Conservation (phyloP, 2,113 vertebrate species). For the Ammodytes marinus region DNA sequence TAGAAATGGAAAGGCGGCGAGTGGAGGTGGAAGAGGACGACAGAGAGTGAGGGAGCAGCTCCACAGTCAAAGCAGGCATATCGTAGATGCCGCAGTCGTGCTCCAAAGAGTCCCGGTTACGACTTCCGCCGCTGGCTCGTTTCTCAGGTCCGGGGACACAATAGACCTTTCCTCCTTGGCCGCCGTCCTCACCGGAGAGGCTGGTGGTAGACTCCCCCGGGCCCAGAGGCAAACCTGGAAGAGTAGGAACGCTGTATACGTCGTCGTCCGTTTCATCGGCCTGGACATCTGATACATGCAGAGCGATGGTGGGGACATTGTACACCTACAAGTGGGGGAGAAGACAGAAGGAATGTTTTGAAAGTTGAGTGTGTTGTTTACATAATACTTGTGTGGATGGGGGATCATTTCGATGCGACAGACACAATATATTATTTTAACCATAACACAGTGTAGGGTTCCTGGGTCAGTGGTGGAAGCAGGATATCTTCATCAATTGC, state of each 20-base stretch:
- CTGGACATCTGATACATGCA: conserved; percentile 70
- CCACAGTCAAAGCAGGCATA: conserved; percentile 85
- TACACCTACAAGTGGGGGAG: conserved; percentile 85
- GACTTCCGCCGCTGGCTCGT: conserved; percentile 38
- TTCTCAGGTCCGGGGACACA: conserved; percentile 78
- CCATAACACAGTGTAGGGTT: neutral
- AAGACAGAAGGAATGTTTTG: neutral
- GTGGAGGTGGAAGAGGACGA: conserved; percentile 72
- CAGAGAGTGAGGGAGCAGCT: conserved; percentile 75
- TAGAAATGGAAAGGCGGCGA: conserved; percentile 84
- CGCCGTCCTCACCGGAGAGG: conserved; percentile 50
- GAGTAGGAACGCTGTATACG: conserved; percentile 86
- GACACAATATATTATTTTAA: neutral
- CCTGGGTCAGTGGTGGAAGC: neutral
- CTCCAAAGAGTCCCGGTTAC: conserved; percentile 64
- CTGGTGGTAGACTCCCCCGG: conserved; percentile 68
- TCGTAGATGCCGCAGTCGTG: conserved; percentile 89
- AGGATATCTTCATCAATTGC: too few relatives aligned
- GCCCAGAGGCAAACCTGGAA: conserved; percentile 82
- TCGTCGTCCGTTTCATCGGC: conserved; percentile 76
- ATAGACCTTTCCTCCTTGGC: conserved; percentile 67
- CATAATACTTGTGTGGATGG: neutral
- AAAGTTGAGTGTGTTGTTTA: neutral
- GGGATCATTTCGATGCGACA: neutral
- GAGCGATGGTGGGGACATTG: conserved; percentile 85